These are phyloP conservation scores for Gobio gobio DNA, from an alignment of 2,113 vertebrate species.

Conservation along the genomic window DNA sequence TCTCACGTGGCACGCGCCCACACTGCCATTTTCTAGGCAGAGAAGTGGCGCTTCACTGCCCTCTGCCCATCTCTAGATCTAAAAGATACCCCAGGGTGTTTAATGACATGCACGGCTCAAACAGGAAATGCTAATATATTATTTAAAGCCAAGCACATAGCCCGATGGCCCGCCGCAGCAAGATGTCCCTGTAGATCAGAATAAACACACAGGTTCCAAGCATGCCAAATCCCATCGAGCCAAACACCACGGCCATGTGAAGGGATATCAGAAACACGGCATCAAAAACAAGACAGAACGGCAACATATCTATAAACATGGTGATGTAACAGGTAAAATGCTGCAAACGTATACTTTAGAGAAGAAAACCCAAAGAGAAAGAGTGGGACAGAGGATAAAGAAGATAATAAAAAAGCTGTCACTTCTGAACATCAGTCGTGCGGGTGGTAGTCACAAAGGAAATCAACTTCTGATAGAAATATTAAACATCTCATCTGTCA, in stretches of 20 bases:
- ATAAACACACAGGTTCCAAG: constrained; percentile 21
- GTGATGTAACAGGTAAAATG: constrained; percentile 34
- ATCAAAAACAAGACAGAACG: constrained; percentile 23
- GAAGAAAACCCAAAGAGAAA: constrained; percentile 7
- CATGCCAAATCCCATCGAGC: constrained; percentile 30
- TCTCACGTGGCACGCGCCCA: constrained; percentile 29
- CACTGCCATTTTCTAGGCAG: constrained; percentile 23
- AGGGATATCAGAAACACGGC: constrained; percentile 15
- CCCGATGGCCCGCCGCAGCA: neutral
- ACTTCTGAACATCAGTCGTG: constrained; percentile 43
- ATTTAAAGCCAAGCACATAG: constrained; percentile 45
- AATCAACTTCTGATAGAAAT: constrained; percentile 59
- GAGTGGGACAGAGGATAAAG: constrained; percentile 21
- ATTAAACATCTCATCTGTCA: constrained; percentile 58
- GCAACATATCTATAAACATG: constrained; percentile 5
- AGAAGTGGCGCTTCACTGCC: constrained; percentile 22
- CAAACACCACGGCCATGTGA: constrained; percentile 15
- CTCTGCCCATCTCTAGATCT: constrained; percentile 34
- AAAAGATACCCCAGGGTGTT: constrained; percentile 44
- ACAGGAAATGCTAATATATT: constrained; percentile 41
- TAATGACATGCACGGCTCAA: constrained; percentile 47
- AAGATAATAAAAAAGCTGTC: constrained; percentile 43
- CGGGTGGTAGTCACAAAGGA: constrained; percentile 47
- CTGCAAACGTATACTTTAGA: constrained; percentile 32
- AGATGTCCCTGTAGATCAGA: constrained; percentile 36